These are phyloP conservation scores for Sebastes iracundus DNA, from an alignment of 2,797 vertebrate species.

Conservation along the genomic window DNA sequence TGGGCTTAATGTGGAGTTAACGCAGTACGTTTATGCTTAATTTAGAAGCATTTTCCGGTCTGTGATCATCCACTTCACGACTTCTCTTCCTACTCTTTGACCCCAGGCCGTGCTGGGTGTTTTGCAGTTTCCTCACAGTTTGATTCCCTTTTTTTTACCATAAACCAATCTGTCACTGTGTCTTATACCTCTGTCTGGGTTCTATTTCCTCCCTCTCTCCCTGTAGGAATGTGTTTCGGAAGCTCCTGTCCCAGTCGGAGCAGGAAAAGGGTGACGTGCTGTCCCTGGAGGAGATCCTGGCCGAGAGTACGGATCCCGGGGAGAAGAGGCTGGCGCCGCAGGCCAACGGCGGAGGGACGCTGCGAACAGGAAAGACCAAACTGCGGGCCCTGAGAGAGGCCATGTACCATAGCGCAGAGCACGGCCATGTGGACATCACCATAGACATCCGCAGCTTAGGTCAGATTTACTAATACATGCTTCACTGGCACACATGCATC, in stretches of 20 bases:
- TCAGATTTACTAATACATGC: conserved; percentile 81
- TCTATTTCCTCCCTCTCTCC: background rate
- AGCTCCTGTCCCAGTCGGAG: conserved; percentile 84
- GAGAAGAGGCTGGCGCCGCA: conserved; percentile 74
- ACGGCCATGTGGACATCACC: conserved; percentile 89
- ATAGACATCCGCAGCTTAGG: conserved; percentile 89
- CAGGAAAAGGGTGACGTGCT: conserved; percentile 84
- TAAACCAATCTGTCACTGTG: background rate
- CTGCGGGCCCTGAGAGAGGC: conserved; percentile 88
- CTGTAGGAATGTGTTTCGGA: conserved; percentile 85
- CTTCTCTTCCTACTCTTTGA: background rate
- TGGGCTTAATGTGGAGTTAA: conserved; percentile 35
- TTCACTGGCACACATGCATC: conserved; percentile 61
- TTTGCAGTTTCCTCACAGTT: background rate
- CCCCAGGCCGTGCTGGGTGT: background rate
- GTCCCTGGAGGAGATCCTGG: conserved; percentile 87
- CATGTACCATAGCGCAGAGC: conserved; percentile 89
- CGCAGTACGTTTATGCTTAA: background rate
- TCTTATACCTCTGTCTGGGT: background rate
- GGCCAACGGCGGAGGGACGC: conserved; percentile 77
- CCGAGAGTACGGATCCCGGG: conserved; percentile 79
- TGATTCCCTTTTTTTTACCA: background rate
- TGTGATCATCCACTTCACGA: conserved; percentile 12
- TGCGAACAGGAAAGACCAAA: conserved; percentile 86
- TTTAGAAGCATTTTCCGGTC: conserved; percentile 22